Evolutionary conservation across 2,888 invertebrate genomes (phyloP).

Genomic region (Mythimna loreyi): DNA sequence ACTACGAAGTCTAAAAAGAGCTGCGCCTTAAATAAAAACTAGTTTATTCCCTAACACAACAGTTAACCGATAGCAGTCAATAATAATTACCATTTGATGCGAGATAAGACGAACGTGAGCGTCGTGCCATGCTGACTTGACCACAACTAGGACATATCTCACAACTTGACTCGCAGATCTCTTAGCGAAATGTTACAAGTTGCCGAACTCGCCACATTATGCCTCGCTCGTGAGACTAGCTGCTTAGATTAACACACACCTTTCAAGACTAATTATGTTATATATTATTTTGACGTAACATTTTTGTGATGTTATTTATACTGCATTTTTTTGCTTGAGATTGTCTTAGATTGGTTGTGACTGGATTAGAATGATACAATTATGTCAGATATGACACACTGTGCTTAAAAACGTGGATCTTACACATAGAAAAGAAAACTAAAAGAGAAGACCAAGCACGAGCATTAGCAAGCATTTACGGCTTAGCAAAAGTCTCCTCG

Average conservation of each 20-base stretch:
- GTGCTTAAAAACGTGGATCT: neutral
- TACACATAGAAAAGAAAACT: neutral
- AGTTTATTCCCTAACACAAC: slow-evolving; percentile 59
- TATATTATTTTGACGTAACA: slow-evolving; percentile 55
- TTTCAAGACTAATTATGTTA: slow-evolving; percentile 52
- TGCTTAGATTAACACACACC: slow-evolving; percentile 40
- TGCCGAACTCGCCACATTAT: neutral
- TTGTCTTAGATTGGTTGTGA: slow-evolving; percentile 25
- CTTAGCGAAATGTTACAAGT: slow-evolving; percentile 23
- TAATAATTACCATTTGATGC: slow-evolving; percentile 69
- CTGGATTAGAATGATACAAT: slow-evolving; percentile 28
- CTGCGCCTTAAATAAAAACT: slow-evolving; percentile 62
- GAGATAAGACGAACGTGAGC: slow-evolving; percentile 66
- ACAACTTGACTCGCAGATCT: slow-evolving; percentile 8
- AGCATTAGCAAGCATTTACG: too few species aligned
- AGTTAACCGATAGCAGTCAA: slow-evolving; percentile 63
- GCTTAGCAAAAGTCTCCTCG: neutral
- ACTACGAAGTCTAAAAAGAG: neutral
- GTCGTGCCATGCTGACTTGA: slow-evolving; percentile 50
- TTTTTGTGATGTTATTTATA: slow-evolving; percentile 41
- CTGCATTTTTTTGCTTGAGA: slow-evolving; percentile 37
- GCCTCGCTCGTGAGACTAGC: neutral
- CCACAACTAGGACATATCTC: slow-evolving; percentile 24
- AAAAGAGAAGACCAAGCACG: too few species aligned
- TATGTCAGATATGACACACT: neutral